A percentile compares a stretch with the other conserved stretches of the same genome.
Evolutionary conservation across 37 sponge, comb jelly and placozoan species (phyloP).

Genomic region (Geodia barretti): DNA sequence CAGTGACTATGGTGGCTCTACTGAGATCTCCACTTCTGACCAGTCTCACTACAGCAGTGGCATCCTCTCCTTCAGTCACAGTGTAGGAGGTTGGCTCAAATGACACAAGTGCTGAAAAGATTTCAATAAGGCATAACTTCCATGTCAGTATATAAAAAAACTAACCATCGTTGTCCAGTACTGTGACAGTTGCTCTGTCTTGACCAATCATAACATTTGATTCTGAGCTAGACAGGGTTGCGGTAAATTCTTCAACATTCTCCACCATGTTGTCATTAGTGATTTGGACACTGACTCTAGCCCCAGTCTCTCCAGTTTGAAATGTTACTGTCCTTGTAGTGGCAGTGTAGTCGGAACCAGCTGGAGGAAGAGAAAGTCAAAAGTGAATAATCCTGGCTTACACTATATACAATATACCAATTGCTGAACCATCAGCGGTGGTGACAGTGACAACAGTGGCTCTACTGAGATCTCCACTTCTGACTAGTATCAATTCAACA

Average conservation of each 20-base stretch:
- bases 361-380: conserved; percentile 1
- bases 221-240: neutral
- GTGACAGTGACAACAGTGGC: neutral
- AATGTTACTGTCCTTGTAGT: conserved; percentile 9
- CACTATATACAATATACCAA: too few relatives aligned
- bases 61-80: conserved; percentile 19
- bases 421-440: conserved; percentile 13
- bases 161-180: neutral
- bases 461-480: neutral
- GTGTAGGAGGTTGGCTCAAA: conserved; percentile 47
- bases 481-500: conserved; percentile 3
- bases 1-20: neutral
- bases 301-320: neutral
- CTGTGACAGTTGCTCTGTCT: neutral
- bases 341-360: conserved; percentile 7
- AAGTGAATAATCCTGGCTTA: neutral
- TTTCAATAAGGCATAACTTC: neutral
- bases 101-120: neutral
- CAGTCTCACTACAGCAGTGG: neutral
- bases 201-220: neutral
- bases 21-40: neutral
- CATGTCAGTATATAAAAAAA: neutral
- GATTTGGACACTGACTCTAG: neutral
- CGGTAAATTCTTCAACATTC: neutral
- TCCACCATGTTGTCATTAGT: neutral